These are phyloP conservation scores for Drymodes brunneopygia DNA, from an alignment of 2,113 vertebrate species.

Conservation along the genomic window DNA sequence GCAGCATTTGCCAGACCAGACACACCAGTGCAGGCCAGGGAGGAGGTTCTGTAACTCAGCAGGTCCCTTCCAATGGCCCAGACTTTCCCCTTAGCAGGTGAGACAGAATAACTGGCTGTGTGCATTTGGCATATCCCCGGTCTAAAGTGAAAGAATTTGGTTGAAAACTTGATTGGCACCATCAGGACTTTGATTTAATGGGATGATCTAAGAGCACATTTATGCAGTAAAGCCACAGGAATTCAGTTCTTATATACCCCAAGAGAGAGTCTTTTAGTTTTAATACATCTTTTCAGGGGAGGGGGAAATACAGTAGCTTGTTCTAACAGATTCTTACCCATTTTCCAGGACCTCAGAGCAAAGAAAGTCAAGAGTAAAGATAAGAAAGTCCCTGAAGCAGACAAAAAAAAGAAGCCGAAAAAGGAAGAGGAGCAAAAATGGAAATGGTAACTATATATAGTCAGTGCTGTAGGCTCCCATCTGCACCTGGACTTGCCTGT, in stretches of 20 bases:
- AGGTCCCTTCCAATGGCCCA: rapidly evolving
- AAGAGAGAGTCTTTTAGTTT: neutral
- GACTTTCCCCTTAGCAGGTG: neutral
- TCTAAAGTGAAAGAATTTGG: neutral
- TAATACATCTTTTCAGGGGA: neutral
- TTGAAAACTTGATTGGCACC: neutral
- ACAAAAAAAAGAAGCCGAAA: constrained; percentile 88
- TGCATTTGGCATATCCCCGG: neutral
- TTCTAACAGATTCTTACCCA: neutral
- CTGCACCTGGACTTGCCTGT: neutral
- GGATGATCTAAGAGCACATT: neutral
- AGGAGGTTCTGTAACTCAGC: neutral
- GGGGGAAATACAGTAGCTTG: neutral
- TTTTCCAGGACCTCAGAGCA: constrained; percentile 81
- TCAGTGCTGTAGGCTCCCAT: neutral
- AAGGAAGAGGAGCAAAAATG: constrained; percentile 95
- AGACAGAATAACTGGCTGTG: neutral
- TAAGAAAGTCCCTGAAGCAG: constrained; percentile 77
- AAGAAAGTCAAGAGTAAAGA: constrained; percentile 90
- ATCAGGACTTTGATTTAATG: neutral
- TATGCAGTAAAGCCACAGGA: neutral
- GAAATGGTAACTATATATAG: constrained; percentile 86
- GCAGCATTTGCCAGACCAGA: neutral
- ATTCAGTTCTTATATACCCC: neutral
- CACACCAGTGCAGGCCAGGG: neutral